Evolutionary conservation across 1,140 invertebrate genomes (phyloP).

Genomic region (Bathynomus jamesi): DNA sequence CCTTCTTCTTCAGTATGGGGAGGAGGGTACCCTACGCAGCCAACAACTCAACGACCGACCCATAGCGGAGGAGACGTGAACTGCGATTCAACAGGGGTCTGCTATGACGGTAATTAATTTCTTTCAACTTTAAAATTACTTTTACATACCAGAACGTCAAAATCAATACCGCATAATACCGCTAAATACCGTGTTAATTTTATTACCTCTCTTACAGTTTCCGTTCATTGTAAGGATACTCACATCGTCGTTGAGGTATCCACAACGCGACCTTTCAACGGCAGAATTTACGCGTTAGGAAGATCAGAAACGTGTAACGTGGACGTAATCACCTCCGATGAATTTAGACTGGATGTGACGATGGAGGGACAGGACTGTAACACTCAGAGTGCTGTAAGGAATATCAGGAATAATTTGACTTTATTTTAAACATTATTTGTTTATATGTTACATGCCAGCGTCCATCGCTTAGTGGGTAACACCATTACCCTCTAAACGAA

Average conservation of each 20-base stretch:
- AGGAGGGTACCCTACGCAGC: background rate
- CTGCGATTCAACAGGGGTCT: constrained; percentile 88
- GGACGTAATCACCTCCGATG: constrained; percentile 82
- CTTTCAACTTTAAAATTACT: too few relatives aligned
- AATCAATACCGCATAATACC: too few relatives aligned
- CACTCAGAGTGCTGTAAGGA: constrained; percentile 52
- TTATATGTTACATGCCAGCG: too few relatives aligned
- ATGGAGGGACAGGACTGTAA: constrained; percentile 91
- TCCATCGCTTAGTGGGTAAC: too few relatives aligned
- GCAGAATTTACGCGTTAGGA: constrained; percentile 84
- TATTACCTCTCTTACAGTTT: constrained; percentile 59
- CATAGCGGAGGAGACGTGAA: constrained; percentile 50
- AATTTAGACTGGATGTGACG: constrained; percentile 81
- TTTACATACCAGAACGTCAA: too few relatives aligned
- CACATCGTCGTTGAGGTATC: constrained; percentile 83
- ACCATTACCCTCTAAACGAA: too few relatives aligned
- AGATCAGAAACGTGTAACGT: constrained; percentile 90
- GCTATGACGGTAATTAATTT: constrained; percentile 91
- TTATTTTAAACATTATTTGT: too few relatives aligned
- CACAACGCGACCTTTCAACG: constrained; percentile 89
- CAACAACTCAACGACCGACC: background rate
- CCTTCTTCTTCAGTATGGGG: background rate
- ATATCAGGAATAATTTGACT: too few relatives aligned
- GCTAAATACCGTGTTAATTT: too few relatives aligned
- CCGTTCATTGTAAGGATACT: constrained; percentile 89